Percentiles rank a stretch among this genome's conserved stretches.
phyloP scores from a whole-genome alignment of 2,888 invertebrate genomes.

The Cephus pygmeus region DNA sequence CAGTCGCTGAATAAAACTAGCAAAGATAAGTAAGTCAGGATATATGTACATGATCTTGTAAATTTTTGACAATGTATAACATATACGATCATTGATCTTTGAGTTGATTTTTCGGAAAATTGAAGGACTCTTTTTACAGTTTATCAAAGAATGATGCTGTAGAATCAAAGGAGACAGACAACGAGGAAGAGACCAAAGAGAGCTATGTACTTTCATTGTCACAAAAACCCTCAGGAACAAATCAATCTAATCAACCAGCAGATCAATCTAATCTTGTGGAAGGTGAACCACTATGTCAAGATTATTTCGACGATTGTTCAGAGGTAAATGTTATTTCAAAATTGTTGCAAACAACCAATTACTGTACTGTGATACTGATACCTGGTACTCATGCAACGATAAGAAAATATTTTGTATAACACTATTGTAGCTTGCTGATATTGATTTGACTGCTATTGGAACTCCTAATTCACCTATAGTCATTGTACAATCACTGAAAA shows the following conservation, averaged over 20 bases:
- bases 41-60: neutral
- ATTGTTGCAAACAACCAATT: conserved; percentile 14
- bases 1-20: conserved; percentile 22
- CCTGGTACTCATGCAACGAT: neutral
- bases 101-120: neutral
- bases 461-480: conserved; percentile 74
- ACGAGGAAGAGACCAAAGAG: conserved; percentile 69
- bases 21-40: conserved; percentile 20
- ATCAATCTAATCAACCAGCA: conserved; percentile 7
- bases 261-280: neutral
- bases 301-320: conserved; percentile 56
- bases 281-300: conserved; percentile 1
- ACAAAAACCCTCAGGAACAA: conserved; percentile 62
- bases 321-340: conserved; percentile 38
- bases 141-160: conserved; percentile 37
- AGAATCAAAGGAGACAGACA: conserved; percentile 51
- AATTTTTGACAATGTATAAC: conserved; percentile 4
- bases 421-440: conserved; percentile 70
- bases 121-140: conserved; percentile 3
- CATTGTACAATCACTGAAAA: conserved; percentile 83
- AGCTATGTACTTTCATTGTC: conserved; percentile 79
- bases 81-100: neutral
- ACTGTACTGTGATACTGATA: neutral
- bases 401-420: neutral
- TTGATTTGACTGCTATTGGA: conserved; percentile 75